These are phyloP conservation scores for Gonocerus acuteangulatus DNA, from an alignment of 2,888 invertebrate species.

Conservation along the genomic window DNA sequence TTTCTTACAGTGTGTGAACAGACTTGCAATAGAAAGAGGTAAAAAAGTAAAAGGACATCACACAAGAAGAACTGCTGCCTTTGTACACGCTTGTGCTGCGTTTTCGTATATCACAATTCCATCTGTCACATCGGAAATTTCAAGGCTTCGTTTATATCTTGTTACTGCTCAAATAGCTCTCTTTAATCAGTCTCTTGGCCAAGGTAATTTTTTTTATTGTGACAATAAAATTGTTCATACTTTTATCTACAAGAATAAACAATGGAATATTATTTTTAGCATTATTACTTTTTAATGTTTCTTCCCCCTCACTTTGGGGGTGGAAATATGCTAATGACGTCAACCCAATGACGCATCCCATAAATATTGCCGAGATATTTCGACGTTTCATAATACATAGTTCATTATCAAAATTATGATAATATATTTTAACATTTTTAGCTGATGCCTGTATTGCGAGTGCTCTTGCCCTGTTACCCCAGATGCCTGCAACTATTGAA, in stretches of 20 bases:
- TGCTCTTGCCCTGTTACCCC: conserved; percentile 68
- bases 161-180: conserved; percentile 82
- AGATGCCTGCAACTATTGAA: conserved; percentile 62
- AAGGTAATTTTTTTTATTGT: conserved; percentile 63
- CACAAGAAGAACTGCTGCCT: conserved; percentile 70
- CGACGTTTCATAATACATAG: too few species aligned
- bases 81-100: conserved; percentile 89
- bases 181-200: conserved; percentile 81
- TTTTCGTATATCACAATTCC: conserved; percentile 95
- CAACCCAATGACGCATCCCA: too few species aligned
- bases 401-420: too few species aligned
- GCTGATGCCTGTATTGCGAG: conserved; percentile 93
- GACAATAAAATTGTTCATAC: background rate
- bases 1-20: conserved; percentile 65
- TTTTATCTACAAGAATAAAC: conserved; percentile 1
- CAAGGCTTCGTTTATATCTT: conserved; percentile 75
- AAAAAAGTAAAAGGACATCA: conserved; percentile 65
- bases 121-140: conserved; percentile 74
- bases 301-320: background rate
- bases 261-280: background rate
- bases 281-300: background rate
- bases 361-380: too few species aligned
- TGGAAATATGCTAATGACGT: too few species aligned
- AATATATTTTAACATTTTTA: too few species aligned
- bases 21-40: conserved; percentile 60